These are phyloP conservation scores for Spilogale gracilis DNA, from an alignment of 2,113 vertebrate genomes.

Conservation along the genomic window DNA sequence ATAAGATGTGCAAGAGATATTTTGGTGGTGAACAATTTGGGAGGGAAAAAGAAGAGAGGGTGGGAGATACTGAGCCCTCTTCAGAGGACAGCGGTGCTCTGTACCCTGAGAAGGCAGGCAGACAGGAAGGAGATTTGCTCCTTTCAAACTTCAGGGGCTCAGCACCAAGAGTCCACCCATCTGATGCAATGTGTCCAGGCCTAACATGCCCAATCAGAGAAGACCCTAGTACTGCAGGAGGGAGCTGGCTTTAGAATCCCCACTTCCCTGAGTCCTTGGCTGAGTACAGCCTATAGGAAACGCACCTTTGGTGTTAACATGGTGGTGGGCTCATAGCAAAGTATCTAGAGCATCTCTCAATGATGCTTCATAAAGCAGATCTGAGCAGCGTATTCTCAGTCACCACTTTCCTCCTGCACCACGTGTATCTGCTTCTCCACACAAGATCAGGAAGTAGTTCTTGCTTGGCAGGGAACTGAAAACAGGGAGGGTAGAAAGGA, in stretches of 20 bases:
- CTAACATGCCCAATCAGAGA: accelerated
- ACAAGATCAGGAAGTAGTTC: neutral
- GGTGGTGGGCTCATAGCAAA: neutral
- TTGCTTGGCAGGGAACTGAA: accelerated
- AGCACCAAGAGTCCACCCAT: too few relatives aligned
- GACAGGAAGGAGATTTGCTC: too few relatives aligned
- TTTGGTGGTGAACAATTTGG: neutral
- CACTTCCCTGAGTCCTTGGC: neutral
- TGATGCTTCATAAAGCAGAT: neutral
- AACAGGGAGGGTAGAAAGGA: neutral
- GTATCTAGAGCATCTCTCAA: neutral
- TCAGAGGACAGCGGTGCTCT: accelerated
- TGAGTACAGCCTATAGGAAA: neutral
- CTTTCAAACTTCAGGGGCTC: accelerated
- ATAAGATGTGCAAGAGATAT: neutral
- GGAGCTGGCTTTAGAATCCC: too few relatives aligned
- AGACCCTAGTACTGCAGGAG: neutral
- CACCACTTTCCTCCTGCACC: neutral
- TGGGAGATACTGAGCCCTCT: neutral
- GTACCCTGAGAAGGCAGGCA: too few relatives aligned
- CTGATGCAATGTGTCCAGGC: accelerated
- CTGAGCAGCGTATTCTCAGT: neutral
- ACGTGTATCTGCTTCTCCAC: neutral
- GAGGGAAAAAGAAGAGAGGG: neutral
- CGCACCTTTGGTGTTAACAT: too few relatives aligned